Evolutionary conservation across 2,113 vertebrate species (phyloP).

Genomic region (Turnix velox): DNA sequence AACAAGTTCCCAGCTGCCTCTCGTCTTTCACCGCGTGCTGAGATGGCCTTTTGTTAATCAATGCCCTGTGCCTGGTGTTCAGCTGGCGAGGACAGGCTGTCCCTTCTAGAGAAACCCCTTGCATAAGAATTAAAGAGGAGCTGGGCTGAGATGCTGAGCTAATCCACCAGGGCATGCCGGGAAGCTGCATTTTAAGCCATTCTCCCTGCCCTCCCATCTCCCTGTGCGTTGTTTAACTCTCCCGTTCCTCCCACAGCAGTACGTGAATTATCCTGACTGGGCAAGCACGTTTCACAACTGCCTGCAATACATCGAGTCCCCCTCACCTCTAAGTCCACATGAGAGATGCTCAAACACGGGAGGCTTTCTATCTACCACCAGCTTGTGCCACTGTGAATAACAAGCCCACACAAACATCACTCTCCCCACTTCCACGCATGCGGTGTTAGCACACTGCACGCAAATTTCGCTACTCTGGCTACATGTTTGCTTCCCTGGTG

Average conservation of each 20-base stretch:
- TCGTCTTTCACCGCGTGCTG: neutral
- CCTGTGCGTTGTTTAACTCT: neutral
- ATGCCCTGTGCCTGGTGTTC: neutral
- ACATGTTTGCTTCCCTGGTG: neutral
- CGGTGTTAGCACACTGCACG: neutral
- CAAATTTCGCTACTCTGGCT: neutral
- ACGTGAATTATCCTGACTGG: neutral
- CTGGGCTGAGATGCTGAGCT: conserved; percentile 53
- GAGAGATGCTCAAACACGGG: neutral
- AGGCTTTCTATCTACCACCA: neutral
- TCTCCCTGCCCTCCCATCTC: neutral
- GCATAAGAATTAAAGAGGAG: conserved; percentile 66
- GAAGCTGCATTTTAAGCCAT: conserved; percentile 44
- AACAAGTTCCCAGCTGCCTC: neutral
- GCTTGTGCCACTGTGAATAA: neutral
- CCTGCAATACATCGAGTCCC: neutral
- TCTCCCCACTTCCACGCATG: rapidly evolving
- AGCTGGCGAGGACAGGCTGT: conserved; percentile 44
- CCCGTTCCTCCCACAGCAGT: conserved; percentile 22
- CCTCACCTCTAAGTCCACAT: neutral
- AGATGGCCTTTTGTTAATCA: conserved; percentile 50
- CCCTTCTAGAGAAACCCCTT: conserved; percentile 56
- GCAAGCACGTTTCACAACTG: conserved; percentile 35
- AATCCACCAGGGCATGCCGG: conserved; percentile 57
- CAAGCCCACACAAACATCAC: neutral